phyloP scores from a whole-genome alignment of 2,113 vertebrate genomes.

The Scatophagus argus region DNA sequence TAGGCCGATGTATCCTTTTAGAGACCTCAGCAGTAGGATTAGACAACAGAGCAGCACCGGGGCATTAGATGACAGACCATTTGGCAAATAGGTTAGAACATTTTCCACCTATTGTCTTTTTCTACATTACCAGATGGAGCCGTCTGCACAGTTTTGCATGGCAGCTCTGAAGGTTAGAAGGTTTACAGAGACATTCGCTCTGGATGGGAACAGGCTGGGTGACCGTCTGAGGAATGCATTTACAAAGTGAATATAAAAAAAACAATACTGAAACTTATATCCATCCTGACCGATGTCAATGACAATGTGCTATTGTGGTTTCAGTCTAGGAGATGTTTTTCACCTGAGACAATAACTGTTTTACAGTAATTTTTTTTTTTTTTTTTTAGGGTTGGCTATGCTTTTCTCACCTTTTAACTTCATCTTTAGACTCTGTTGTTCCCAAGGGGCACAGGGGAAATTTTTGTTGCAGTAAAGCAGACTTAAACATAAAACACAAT shows the following conservation, averaged over 20 bases:
- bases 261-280: slow-evolving; percentile 21
- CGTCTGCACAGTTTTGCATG: slow-evolving; percentile 65
- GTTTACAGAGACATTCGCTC: slow-evolving; percentile 10
- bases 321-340: slow-evolving; percentile 17
- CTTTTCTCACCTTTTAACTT: neutral
- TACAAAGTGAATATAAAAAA: slow-evolving; percentile 26
- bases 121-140: slow-evolving; percentile 62
- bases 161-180: slow-evolving; percentile 57
- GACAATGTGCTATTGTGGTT: neutral
- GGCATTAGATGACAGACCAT: slow-evolving; percentile 80
- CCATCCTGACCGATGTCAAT: slow-evolving; percentile 12
- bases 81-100: slow-evolving; percentile 81
- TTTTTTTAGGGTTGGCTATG: neutral
- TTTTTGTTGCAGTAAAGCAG: neutral
- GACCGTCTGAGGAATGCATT: slow-evolving; percentile 31
- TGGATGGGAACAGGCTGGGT: neutral
- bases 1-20: slow-evolving; percentile 92
- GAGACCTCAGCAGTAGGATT: slow-evolving; percentile 91
- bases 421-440: neutral
- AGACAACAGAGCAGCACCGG: slow-evolving; percentile 79
- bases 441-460: neutral
- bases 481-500: neutral
- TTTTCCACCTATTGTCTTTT: slow-evolving; percentile 76
- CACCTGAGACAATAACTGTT: neutral
- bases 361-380: neutral